Evolutionary conservation across 1,140 invertebrate species (phyloP).

Genomic region (Heliconius congener): DNA sequence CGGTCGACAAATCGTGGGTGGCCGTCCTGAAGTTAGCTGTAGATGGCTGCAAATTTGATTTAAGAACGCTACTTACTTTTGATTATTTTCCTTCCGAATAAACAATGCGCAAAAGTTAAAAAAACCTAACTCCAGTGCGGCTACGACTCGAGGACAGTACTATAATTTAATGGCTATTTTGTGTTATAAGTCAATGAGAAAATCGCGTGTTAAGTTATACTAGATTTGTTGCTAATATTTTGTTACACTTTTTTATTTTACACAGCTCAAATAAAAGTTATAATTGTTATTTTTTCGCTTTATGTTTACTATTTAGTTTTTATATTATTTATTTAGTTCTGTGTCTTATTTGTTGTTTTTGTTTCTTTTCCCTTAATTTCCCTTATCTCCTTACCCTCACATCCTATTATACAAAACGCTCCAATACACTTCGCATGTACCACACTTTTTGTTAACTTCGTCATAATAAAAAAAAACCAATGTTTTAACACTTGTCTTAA

Average conservation of each 20-base stretch:
- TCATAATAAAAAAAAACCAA: background rate
- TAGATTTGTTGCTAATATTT: background rate
- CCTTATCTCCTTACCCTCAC: conserved; percentile 6
- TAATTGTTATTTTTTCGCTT: conserved; percentile 7
- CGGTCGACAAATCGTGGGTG: too few species aligned
- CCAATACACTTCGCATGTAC: conserved; percentile 17
- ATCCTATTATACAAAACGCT: conserved; percentile 25
- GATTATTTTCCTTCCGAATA: background rate
- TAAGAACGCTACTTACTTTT: background rate
- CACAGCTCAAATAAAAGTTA: conserved; percentile 20
- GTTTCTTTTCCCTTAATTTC: conserved; percentile 33
- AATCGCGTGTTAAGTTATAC: background rate
- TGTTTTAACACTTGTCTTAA: background rate
- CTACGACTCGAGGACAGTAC: too few species aligned
- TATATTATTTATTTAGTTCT: conserved; percentile 32
- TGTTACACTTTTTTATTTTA: background rate
- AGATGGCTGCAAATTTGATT: too few species aligned
- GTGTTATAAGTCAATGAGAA: too few species aligned
- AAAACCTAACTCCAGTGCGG: too few species aligned
- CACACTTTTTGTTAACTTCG: background rate
- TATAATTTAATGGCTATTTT: too few species aligned
- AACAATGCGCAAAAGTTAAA: too few species aligned
- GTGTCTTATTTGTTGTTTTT: conserved; percentile 36
- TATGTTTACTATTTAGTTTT: conserved; percentile 19
- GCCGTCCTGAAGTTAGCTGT: too few species aligned